These are phyloP conservation scores for Passer montanus DNA, from an alignment of 2,113 vertebrate genomes.

Conservation along the genomic window DNA sequence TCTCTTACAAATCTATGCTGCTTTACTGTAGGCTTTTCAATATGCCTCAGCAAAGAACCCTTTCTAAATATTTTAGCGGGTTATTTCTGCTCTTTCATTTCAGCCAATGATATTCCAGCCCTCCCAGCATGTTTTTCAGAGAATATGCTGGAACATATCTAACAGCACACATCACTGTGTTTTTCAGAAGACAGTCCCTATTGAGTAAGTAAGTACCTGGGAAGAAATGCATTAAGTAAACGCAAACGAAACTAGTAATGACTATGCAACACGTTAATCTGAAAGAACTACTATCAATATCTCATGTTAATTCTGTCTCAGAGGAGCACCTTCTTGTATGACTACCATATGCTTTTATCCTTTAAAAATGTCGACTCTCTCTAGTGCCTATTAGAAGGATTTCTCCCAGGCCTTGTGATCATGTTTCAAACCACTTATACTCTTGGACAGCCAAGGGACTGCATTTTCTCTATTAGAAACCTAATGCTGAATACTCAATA, in stretches of 20 bases:
- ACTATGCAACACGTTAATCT: slow-evolving; percentile 25
- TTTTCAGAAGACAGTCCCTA: not conserved
- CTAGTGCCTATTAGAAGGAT: slow-evolving; percentile 38
- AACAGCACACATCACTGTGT: not conserved
- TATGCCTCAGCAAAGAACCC: not conserved
- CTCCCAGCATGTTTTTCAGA: not conserved
- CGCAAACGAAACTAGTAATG: slow-evolving; percentile 18
- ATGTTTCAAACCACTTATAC: slow-evolving; percentile 55
- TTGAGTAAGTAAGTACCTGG: not conserved
- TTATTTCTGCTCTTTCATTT: not conserved
- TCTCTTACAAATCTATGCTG: not conserved
- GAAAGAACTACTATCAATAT: slow-evolving; percentile 48
- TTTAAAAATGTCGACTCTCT: slow-evolving; percentile 38
- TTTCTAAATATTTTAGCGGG: not conserved
- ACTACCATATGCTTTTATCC: slow-evolving; percentile 59
- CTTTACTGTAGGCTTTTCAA: not conserved
- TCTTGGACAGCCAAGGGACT: slow-evolving; percentile 64
- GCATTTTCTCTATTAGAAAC: slow-evolving; percentile 49
- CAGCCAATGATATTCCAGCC: not conserved
- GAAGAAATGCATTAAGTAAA: slow-evolving; percentile 53
- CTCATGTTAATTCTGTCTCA: slow-evolving; percentile 57
- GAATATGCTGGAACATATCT: not conserved
- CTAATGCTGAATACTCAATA: slow-evolving; percentile 56
- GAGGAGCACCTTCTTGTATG: slow-evolving; percentile 32
- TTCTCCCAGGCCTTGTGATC: slow-evolving; percentile 33